Percentiles rank a stretch among this genome's conserved stretches.
Conservation (phyloP, 2,888 invertebrate species). For the Drosophila robusta region DNA sequence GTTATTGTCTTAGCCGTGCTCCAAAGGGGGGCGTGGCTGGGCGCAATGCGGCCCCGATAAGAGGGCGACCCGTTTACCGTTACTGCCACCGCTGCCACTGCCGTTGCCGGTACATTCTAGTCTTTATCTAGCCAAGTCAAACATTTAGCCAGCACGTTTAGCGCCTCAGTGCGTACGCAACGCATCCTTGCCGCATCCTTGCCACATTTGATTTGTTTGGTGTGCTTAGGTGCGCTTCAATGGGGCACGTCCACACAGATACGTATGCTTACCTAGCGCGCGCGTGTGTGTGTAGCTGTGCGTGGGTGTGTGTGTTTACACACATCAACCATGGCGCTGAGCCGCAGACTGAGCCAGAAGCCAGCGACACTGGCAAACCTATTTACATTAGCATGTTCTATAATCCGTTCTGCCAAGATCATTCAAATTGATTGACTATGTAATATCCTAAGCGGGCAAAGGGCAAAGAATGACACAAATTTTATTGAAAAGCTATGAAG, state of each 20-base stretch:
- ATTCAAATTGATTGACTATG: not conserved
- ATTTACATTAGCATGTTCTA: constrained; percentile 36
- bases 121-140: constrained; percentile 42
- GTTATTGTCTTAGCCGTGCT: constrained; percentile 63
- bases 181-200: constrained; percentile 29
- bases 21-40: constrained; percentile 11
- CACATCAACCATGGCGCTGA: constrained; percentile 23
- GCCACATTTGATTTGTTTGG: constrained; percentile 69
- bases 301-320: constrained; percentile 4
- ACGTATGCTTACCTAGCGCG: constrained; percentile 14
- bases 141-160: constrained; percentile 67
- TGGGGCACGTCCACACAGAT: constrained; percentile 27
- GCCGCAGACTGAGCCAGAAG: constrained; percentile 17
- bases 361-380: constrained; percentile 27
- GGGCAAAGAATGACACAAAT: too few species aligned
- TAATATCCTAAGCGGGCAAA: constrained; percentile 13
- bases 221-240: constrained; percentile 42
- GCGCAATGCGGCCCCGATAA: constrained; percentile 19
- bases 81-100: constrained; percentile 5
- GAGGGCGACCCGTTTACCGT: constrained; percentile 23
- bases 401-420: constrained; percentile 27
- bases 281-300: not conserved
- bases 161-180: constrained; percentile 46
- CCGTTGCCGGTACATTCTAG: not conserved
- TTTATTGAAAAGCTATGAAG: not conserved